phyloP scores from a whole-genome alignment of 2,888 invertebrate genomes.

The Drosophila villosipedis region DNA sequence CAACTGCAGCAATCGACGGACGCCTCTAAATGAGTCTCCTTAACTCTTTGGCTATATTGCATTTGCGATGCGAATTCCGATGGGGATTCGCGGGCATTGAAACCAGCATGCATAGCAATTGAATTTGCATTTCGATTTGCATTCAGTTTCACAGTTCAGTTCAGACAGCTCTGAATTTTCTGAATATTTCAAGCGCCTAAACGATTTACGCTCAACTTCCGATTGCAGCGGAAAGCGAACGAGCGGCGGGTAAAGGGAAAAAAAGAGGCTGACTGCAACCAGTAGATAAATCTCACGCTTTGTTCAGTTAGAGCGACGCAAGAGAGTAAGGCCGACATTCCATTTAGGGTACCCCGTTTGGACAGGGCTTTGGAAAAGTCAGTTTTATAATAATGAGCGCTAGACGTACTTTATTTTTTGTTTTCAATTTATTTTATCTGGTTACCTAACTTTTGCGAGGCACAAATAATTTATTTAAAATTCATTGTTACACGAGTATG shows the following conservation, averaged over 20 bases:
- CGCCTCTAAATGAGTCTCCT: slow-evolving; percentile 39
- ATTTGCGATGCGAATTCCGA: slow-evolving; percentile 19
- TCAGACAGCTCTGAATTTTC: slow-evolving; percentile 31
- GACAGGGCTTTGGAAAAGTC: not conserved
- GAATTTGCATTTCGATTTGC: slow-evolving; percentile 44
- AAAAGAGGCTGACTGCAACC: slow-evolving; percentile 1
- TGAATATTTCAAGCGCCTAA: slow-evolving; percentile 31
- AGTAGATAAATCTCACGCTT: slow-evolving; percentile 31
- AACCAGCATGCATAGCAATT: slow-evolving; percentile 27
- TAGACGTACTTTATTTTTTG: not conserved
- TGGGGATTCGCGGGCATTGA: slow-evolving; percentile 16
- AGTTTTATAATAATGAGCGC: not conserved
- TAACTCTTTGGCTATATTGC: slow-evolving; percentile 10
- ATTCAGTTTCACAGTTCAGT: slow-evolving; percentile 44
- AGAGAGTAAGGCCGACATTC: slow-evolving; percentile 14
- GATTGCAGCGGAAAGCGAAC: slow-evolving; percentile 15
- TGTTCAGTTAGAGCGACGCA: slow-evolving; percentile 5
- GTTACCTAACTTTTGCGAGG: not conserved
- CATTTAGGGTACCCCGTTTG: slow-evolving; percentile 20
- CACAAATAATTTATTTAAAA: no score
- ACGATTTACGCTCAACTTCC: slow-evolving; percentile 51
- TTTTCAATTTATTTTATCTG: not conserved
- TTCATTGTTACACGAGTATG: not conserved
- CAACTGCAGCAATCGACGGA: slow-evolving; percentile 27
- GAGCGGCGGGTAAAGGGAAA: not conserved